Base-by-base conservation (phyloP, 2,888 invertebrate genomes). In the Ectemnius lituratus region DNA sequence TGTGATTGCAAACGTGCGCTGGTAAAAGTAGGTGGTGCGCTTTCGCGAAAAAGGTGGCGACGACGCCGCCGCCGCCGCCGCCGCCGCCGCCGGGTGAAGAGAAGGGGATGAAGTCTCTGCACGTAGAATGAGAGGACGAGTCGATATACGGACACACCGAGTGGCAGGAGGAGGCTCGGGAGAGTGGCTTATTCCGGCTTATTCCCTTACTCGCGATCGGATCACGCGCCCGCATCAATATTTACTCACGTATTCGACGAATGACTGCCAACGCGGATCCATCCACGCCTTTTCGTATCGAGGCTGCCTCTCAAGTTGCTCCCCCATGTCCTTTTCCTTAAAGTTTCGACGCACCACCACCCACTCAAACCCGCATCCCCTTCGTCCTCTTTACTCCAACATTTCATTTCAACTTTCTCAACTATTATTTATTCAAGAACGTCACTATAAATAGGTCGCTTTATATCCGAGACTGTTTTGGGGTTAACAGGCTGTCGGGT, bases 241-340 rank as follows among this genome's bases (percentile, higher is more conserved):
- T 80, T 80, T 80, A 74, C 75, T 65, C 79, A 78, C 79, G 75
- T 78, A 46, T 62, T 64, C 68, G 62, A 75, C 56, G 67, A 71
- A 75, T 69, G 73, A 70, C 78, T 73, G 61, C 28, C 58, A 76
- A 74, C 52, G 58, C 58, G 18, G 65, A 72, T 62, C 61, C 77
- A 69, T 69, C 56, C 74, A 60, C 67, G 67, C 69, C 63, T 58
- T 69, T 66, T 73, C 49, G 59, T 66, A 69, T 14, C 52, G 2
- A 23, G 23, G 2, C 23, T 23, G 23, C 23, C 23, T 23, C 23
- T 23, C 23, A 78, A 68, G 65, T 59, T 62, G 62, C 58, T 64
- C 49, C 61, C 20, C 37, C 28, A 8, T 11, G 20, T 52, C 58
- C 57, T 20, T 27, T 56, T 27, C 58, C 57, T 14, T 3, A 23